A percentile compares a stretch with the other conserved stretches of the same genome.
phyloP scores from a whole-genome alignment of 92 coral and sea anemone species.

The Chrysogorgia sp. region DNA sequence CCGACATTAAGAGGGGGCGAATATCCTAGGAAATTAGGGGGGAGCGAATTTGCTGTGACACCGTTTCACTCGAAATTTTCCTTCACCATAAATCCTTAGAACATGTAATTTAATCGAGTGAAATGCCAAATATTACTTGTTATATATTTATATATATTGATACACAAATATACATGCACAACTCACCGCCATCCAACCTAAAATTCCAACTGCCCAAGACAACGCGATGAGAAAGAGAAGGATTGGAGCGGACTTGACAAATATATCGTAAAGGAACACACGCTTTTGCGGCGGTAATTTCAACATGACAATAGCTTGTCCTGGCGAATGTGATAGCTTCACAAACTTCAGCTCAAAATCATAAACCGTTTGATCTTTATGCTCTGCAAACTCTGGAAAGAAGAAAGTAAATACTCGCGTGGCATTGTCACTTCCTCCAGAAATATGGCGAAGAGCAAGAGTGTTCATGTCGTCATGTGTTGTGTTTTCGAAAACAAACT shows the following conservation, averaged over 20 bases:
- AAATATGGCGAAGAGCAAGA: neutral
- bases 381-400: neutral
- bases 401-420: neutral
- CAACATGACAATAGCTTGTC: neutral
- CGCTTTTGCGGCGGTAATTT: neutral
- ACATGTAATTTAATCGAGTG: no score
- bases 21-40: no score
- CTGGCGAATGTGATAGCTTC: conserved; percentile 15
- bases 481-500: neutral
- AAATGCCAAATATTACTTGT: no score
- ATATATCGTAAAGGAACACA: neutral
- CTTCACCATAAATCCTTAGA: no score
- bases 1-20: no score
- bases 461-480: neutral
- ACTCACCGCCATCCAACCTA: conserved; percentile 14
- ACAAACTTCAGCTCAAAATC: conserved; percentile 14
- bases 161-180: neutral
- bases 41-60: no score
- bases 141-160: no score
- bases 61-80: no score
- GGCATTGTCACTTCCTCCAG: no score
- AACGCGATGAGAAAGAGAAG: neutral
- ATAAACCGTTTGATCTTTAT: conserved; percentile 8
- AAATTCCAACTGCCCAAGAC: conserved; percentile 11
- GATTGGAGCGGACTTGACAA: neutral